Percentiles rank a stretch among this genome's conserved stretches.
Evolutionary conservation across 2,888 invertebrate genomes (phyloP).

Genomic region (Mythimna loreyi): DNA sequence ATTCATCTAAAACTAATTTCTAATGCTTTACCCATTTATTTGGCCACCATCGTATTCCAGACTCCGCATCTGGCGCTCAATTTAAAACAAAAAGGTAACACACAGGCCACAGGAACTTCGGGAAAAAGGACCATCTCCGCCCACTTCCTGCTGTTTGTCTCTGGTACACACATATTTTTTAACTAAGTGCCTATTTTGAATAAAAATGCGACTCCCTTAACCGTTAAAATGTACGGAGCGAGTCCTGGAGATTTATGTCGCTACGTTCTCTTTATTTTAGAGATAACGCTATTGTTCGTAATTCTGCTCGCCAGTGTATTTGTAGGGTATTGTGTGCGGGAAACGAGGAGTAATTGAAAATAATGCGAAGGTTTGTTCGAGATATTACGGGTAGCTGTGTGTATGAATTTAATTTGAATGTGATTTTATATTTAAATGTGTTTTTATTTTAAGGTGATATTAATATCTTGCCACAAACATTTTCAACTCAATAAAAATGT

Average conservation of each 20-base stretch:
- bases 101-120: conserved; percentile 73
- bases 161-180: conserved; percentile 88
- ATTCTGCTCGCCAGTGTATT: conserved; percentile 55
- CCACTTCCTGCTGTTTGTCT: conserved; percentile 87
- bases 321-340: conserved; percentile 44
- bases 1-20: background rate
- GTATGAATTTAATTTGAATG: background rate
- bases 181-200: conserved; percentile 90
- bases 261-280: conserved; percentile 69
- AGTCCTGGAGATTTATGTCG: conserved; percentile 77
- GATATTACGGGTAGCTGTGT: conserved; percentile 11
- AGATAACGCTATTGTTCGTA: conserved; percentile 65
- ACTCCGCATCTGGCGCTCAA: conserved; percentile 69
- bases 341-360: conserved; percentile 52
- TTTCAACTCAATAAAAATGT: too few species aligned
- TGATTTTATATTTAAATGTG: background rate
- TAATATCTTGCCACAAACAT: too few species aligned
- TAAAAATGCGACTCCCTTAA: conserved; percentile 87
- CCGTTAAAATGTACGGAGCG: conserved; percentile 86
- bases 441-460: background rate
- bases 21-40: conserved; percentile 14
- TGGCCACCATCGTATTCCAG: conserved; percentile 44
- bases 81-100: conserved; percentile 70
- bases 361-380: conserved; percentile 16
- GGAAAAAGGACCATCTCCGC: conserved; percentile 82